A percentile compares a stretch with the other conserved stretches of the same genome.
These are phyloP conservation scores for Acanthosepion lycidas DNA, from an alignment of 2,888 invertebrate species.

Conservation along the genomic window DNA sequence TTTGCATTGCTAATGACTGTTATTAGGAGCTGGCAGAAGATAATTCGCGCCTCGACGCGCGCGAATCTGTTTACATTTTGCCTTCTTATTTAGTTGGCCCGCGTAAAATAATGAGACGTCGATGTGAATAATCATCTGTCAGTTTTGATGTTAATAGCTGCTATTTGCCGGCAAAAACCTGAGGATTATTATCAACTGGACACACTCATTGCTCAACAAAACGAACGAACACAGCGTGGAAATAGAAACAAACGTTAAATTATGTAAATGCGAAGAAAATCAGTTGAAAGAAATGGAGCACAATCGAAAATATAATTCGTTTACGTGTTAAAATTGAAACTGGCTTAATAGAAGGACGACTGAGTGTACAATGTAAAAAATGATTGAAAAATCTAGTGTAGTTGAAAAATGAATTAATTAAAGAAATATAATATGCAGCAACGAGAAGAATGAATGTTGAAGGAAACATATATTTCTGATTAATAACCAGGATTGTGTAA, in stretches of 20 bases:
- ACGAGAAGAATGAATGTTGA: too few relatives aligned
- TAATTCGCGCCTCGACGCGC: neutral
- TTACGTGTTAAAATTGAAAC: too few relatives aligned
- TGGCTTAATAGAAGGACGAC: too few relatives aligned
- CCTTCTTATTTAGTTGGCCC: neutral
- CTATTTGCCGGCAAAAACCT: neutral
- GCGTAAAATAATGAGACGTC: neutral
- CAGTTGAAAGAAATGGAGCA: too few relatives aligned
- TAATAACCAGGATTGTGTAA: too few relatives aligned
- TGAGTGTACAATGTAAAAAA: too few relatives aligned
- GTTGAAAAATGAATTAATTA: too few relatives aligned
- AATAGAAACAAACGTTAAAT: neutral
- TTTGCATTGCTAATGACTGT: slow-evolving; percentile 13
- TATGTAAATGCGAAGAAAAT: neutral
- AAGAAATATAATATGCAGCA: too few relatives aligned
- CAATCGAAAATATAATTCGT: too few relatives aligned
- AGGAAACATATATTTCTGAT: too few relatives aligned
- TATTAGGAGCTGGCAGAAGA: neutral
- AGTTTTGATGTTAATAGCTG: slow-evolving; percentile 16
- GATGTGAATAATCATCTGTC: neutral
- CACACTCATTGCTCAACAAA: neutral
- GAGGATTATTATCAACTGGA: neutral
- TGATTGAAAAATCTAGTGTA: too few relatives aligned
- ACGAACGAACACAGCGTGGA: neutral
- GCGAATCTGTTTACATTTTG: neutral